Conservation (phyloP, 1,140 invertebrate genomes). For the Archegozetes longisetosus region DNA sequence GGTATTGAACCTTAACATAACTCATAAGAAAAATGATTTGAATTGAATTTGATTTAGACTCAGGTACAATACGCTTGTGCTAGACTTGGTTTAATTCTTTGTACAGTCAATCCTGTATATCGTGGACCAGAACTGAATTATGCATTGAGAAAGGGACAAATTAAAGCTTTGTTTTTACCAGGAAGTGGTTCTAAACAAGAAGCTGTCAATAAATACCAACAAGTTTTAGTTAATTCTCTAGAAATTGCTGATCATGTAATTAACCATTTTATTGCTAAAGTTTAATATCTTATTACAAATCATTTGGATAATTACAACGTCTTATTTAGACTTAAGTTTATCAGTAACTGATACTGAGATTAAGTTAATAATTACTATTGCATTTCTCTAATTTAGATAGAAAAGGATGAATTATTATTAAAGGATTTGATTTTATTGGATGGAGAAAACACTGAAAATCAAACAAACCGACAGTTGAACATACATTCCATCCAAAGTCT, state of each 20-base stretch:
- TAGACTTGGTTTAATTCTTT: constrained; percentile 10
- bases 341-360: background rate
- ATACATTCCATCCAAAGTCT: background rate
- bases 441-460: background rate
- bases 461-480: background rate
- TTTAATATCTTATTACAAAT: background rate
- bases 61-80: constrained; percentile 15
- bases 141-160: constrained; percentile 6
- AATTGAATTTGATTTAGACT: constrained; percentile 1
- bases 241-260: background rate
- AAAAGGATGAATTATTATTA: background rate
- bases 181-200: constrained; percentile 10
- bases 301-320: background rate
- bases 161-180: constrained; percentile 17
- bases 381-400: background rate
- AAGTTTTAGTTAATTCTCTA: constrained; percentile 4
- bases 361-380: background rate
- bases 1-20: background rate
- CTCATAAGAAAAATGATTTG: too few species aligned
- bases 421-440: constrained; percentile 11
- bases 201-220: constrained; percentile 7
- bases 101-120: constrained; percentile 18
- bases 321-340: too few species aligned
- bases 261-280: background rate
- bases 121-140: constrained; percentile 15